Percentiles rank a stretch among this genome's conserved stretches.
phyloP scores from a whole-genome alignment of 2,888 invertebrate species.

The Notocelia uddmanniana region DNA sequence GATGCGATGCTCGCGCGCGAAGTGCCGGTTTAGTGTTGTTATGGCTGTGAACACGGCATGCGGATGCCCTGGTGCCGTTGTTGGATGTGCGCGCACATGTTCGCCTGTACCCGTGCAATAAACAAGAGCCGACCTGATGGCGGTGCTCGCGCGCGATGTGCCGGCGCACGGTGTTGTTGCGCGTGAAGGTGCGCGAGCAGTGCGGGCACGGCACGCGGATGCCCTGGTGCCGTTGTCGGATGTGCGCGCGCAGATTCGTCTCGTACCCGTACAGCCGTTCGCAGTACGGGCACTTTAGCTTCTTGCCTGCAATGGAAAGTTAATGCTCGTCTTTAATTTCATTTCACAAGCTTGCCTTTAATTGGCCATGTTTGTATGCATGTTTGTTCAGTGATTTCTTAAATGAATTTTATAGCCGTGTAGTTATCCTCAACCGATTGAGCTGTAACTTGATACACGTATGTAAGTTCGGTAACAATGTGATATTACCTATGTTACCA shows the following conservation, averaged over 20 bases:
- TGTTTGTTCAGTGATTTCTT: too few relatives aligned
- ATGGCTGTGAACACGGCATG: constrained; percentile 96
- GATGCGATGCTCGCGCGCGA: constrained; percentile 95
- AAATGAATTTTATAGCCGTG: too few relatives aligned
- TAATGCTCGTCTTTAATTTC: neutral
- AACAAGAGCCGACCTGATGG: constrained; percentile 87
- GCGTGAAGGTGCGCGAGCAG: constrained; percentile 95
- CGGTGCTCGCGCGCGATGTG: constrained; percentile 97
- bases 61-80: neutral
- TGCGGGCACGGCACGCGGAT: constrained; percentile 96
- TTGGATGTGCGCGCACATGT: too few relatives aligned
- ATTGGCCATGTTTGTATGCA: too few relatives aligned
- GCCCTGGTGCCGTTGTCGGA: constrained; percentile 96
- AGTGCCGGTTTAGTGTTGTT: constrained; percentile 97
- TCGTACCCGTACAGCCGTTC: constrained; percentile 97
- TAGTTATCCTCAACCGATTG: too few relatives aligned
- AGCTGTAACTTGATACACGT: too few relatives aligned
- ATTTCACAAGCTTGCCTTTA: too few relatives aligned
- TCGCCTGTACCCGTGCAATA: too few relatives aligned
- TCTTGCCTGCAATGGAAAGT: constrained; percentile 91
- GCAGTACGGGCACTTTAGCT: constrained; percentile 96
- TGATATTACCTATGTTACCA: too few relatives aligned
- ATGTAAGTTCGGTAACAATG: too few relatives aligned
- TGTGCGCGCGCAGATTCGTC: constrained; percentile 96
- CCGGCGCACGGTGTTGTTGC: constrained; percentile 96